A percentile compares a stretch with the other conserved stretches of the same genome.
phyloP scores from a whole-genome alignment of 2,888 invertebrate genomes.

The Sinopyrophorus schimmeli region DNA sequence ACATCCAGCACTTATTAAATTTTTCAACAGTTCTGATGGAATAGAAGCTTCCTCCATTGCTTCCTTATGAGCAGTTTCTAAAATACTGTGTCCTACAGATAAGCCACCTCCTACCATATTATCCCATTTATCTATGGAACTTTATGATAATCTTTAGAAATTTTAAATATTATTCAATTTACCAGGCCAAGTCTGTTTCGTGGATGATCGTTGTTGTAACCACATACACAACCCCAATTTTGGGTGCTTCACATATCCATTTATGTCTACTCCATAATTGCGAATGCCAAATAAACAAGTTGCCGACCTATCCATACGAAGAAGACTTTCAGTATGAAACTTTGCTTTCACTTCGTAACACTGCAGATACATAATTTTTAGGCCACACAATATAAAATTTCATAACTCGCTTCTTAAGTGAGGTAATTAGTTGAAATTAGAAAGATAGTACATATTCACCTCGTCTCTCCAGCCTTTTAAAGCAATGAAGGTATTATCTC shows the following conservation, averaged over 20 bases:
- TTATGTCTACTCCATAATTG: slow-evolving; percentile 93
- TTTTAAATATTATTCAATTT: slow-evolving; percentile 28
- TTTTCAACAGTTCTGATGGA: slow-evolving; percentile 74
- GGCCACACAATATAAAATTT: no score
- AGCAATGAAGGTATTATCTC: slow-evolving; percentile 76
- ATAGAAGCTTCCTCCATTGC: slow-evolving; percentile 94
- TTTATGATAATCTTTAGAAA: no score
- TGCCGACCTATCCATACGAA: slow-evolving; percentile 89
- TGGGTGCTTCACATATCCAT: slow-evolving; percentile 87
- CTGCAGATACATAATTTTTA: slow-evolving; percentile 51
- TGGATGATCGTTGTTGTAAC: slow-evolving; percentile 88
- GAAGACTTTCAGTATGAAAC: slow-evolving; percentile 63
- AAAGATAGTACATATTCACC: slow-evolving; percentile 59
- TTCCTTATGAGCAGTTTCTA: slow-evolving; percentile 91
- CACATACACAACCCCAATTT: slow-evolving; percentile 86
- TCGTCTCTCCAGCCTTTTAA: slow-evolving; percentile 93
- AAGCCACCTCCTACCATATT: slow-evolving; percentile 95
- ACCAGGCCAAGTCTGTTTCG: slow-evolving; percentile 95
- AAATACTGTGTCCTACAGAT: slow-evolving; percentile 83
- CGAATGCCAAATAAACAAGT: slow-evolving; percentile 92
- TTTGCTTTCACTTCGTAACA: slow-evolving; percentile 88
- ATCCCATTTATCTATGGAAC: slow-evolving; percentile 76
- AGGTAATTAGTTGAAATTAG: no score
- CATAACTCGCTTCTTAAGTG: no score
- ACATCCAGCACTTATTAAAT: slow-evolving; percentile 76